phyloP scores from a whole-genome alignment of 2,113 vertebrate species.

The Orcinus orca region DNA sequence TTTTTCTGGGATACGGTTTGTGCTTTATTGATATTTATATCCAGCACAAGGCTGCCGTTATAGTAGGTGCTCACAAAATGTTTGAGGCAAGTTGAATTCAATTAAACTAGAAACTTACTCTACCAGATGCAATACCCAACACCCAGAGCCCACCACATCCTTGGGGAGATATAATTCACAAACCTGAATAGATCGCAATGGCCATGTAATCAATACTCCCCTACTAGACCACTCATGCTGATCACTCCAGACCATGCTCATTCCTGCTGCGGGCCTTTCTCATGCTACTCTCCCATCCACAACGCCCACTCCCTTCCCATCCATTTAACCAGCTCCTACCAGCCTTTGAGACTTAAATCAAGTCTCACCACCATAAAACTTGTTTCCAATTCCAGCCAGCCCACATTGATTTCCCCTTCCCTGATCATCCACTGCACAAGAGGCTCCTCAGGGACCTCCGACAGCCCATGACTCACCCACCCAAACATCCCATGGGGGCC shows the following conservation, averaged over 20 bases:
- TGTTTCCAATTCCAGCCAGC: not conserved
- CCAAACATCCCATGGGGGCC: not conserved
- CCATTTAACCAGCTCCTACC: not conserved
- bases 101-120: not conserved
- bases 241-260: not conserved
- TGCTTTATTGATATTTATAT: conserved; percentile 17
- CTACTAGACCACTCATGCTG: not conserved
- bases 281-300: not conserved
- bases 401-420: not conserved
- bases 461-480: not conserved
- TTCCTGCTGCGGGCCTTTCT: not conserved
- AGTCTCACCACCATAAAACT: not conserved
- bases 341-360: conserved; percentile 26
- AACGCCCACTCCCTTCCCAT: not conserved
- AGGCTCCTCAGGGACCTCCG: not conserved
- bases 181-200: not conserved
- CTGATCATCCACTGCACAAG: not conserved
- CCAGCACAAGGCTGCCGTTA: not conserved
- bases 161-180: conserved; percentile 37
- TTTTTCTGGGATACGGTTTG: not conserved
- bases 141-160: not conserved
- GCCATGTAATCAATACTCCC: conserved; percentile 48
- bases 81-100: conserved; percentile 28
- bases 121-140: not conserved
- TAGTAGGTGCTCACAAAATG: conserved; percentile 40